phyloP scores from a whole-genome alignment of 1,140 invertebrate genomes.

The Trachymyrmex cornetzi region DNA sequence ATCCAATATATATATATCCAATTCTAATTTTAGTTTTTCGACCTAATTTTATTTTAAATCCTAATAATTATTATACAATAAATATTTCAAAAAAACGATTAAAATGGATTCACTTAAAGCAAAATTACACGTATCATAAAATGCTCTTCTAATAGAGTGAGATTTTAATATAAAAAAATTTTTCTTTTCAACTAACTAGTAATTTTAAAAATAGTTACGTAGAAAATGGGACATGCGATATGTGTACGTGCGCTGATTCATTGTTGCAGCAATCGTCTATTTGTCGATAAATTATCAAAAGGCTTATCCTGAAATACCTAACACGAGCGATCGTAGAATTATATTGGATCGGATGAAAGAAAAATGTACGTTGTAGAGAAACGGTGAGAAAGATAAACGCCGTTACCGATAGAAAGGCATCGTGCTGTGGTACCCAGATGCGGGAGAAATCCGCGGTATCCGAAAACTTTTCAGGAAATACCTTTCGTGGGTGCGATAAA shows the following conservation, averaged over 20 bases:
- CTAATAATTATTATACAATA: not conserved
- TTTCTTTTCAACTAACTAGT: not conserved
- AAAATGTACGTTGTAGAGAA: conserved; percentile 27
- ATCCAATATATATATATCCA: not conserved
- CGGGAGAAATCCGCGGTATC: conserved; percentile 55
- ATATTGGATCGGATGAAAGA: conserved; percentile 38
- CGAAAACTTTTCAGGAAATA: conserved; percentile 62
- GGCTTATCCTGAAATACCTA: conserved; percentile 28
- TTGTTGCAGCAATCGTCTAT: not conserved
- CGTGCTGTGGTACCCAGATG: conserved; percentile 32
- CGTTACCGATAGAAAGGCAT: conserved; percentile 48
- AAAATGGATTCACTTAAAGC: not conserved
- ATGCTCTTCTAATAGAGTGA: not conserved
- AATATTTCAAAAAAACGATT: not conserved
- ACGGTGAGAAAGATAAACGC: conserved; percentile 52
- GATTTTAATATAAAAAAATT: not conserved
- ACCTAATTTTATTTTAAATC: not conserved
- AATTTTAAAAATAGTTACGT: not conserved
- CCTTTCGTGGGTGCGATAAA: conserved; percentile 43
- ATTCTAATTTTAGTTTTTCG: not conserved
- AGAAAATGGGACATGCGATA: not conserved
- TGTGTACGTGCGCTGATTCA: not conserved
- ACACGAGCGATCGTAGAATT: conserved; percentile 21
- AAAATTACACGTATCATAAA: not conserved
- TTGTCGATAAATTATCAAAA: conserved; percentile 35